A percentile compares a stretch with the other conserved stretches of the same genome.
Conservation (phyloP, 2,888 invertebrate genomes). For the Hydroisotoma schaefferi region DNA sequence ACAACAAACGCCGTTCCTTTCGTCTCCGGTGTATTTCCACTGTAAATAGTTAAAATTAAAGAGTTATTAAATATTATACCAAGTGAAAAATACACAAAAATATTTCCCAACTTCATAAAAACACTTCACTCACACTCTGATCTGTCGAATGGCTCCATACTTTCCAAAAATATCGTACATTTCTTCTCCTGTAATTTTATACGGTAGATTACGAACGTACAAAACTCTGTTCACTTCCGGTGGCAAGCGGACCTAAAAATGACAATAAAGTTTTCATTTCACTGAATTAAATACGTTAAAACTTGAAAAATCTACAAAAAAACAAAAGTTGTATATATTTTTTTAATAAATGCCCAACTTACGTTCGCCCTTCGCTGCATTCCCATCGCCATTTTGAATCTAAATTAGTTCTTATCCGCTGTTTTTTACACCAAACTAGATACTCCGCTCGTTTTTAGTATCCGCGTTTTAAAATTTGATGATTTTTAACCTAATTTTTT, state of each 20-base stretch:
- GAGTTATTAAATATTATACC: background rate
- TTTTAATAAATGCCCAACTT: constrained; percentile 24
- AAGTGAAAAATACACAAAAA: background rate
- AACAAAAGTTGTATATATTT: background rate
- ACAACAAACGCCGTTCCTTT: constrained; percentile 99
- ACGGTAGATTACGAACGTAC: constrained; percentile 95
- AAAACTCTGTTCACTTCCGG: constrained; percentile 97
- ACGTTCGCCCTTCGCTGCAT: constrained; percentile 48
- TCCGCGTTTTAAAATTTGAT: too few species aligned
- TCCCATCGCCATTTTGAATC: constrained; percentile 47
- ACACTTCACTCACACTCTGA: constrained; percentile 60
- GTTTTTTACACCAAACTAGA: too few species aligned
- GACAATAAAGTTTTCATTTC: too few species aligned
- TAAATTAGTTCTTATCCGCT: too few species aligned
- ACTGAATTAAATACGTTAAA: background rate
- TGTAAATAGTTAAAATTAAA: constrained; percentile 55
- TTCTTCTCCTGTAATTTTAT: constrained; percentile 99
- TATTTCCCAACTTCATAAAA: background rate
- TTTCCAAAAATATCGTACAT: constrained; percentile 99
- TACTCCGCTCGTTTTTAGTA: too few species aligned
- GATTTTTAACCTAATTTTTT: too few species aligned
- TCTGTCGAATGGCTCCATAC: constrained; percentile 98
- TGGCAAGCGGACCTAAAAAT: constrained; percentile 85
- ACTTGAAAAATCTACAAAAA: background rate
- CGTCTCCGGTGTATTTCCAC: constrained; percentile 95